phyloP scores from a whole-genome alignment of 2,113 vertebrate species.

The Lepisosteus osseus region DNA sequence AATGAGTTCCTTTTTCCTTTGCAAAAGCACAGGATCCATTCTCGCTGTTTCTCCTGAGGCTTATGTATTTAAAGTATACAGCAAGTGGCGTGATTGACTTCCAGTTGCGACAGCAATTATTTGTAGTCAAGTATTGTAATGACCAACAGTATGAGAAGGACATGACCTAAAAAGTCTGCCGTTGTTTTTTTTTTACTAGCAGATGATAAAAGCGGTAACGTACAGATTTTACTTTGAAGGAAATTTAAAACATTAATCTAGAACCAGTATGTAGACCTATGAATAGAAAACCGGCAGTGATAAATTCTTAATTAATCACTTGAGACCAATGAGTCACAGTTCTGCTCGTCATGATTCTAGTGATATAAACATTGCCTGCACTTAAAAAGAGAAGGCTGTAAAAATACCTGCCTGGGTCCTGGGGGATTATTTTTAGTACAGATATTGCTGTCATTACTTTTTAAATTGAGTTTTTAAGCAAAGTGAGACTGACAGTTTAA shows the following conservation, averaged over 20 bases:
- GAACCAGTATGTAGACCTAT: slow-evolving; percentile 44
- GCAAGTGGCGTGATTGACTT: too few relatives aligned
- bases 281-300: slow-evolving; percentile 55
- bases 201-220: slow-evolving; percentile 33
- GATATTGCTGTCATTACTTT: too few relatives aligned
- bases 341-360: slow-evolving; percentile 25
- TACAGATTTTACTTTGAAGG: slow-evolving; percentile 38
- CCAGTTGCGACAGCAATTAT: too few relatives aligned
- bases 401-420: not conserved
- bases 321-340: slow-evolving; percentile 57
- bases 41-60: too few relatives aligned
- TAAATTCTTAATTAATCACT: slow-evolving; percentile 65
- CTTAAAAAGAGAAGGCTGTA: slow-evolving; percentile 13
- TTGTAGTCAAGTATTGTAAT: not conserved
- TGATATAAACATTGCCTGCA: slow-evolving; percentile 34
- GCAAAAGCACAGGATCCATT: too few relatives aligned
- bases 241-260: slow-evolving; percentile 50
- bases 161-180: not conserved
- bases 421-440: slow-evolving; percentile 3
- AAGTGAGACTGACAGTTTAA: too few relatives aligned
- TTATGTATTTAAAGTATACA: too few relatives aligned
- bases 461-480: too few relatives aligned
- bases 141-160: not conserved
- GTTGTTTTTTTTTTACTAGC: slow-evolving; percentile 12
- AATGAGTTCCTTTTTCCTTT: too few relatives aligned